Conservation (phyloP, 2,113 vertebrate species). For the Cololabis saira region DNA sequence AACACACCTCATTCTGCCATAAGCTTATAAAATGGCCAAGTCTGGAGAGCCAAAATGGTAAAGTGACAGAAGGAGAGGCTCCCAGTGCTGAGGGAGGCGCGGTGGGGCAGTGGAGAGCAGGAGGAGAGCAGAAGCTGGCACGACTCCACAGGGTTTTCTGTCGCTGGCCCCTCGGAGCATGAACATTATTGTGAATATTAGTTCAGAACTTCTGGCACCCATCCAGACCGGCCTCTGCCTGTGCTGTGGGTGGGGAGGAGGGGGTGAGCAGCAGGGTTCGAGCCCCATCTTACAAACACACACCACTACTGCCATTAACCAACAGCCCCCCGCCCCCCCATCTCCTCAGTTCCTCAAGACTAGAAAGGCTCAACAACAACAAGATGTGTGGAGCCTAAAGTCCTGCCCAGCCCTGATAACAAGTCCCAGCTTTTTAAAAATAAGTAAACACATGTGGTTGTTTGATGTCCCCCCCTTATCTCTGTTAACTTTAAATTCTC, state of each 20-base stretch:
- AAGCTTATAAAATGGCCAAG: conserved; percentile 34
- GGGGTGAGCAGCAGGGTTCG: conserved; percentile 61
- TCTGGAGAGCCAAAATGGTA: conserved; percentile 14
- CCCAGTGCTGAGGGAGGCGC: conserved; percentile 50
- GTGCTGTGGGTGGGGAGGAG: conserved; percentile 25
- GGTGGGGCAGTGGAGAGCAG: conserved; percentile 46
- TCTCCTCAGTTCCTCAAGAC: conserved; percentile 60
- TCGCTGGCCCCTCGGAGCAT: conserved; percentile 59
- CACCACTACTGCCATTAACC: conserved; percentile 56
- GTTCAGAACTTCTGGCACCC: conserved; percentile 74
- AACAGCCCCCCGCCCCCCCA: conserved; percentile 42
- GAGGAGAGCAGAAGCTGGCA: conserved; percentile 67
- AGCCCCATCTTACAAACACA: conserved; percentile 50
- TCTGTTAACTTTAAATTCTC: conserved; percentile 75
- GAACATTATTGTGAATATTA: conserved; percentile 78
- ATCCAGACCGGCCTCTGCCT: conserved; percentile 68
- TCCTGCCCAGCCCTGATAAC: conserved; percentile 88
- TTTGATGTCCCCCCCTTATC: conserved; percentile 87
- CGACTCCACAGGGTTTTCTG: conserved; percentile 71
- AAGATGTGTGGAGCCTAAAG: conserved; percentile 76
- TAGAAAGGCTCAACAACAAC: conserved; percentile 77
- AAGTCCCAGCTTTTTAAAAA: conserved; percentile 87
- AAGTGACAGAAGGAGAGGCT: conserved; percentile 49
- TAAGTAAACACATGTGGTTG: conserved; percentile 88
- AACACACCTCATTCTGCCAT: conserved; percentile 22